These are phyloP conservation scores for Cottoperca gobio DNA, from an alignment of 2,797 vertebrate species.

Conservation along the genomic window DNA sequence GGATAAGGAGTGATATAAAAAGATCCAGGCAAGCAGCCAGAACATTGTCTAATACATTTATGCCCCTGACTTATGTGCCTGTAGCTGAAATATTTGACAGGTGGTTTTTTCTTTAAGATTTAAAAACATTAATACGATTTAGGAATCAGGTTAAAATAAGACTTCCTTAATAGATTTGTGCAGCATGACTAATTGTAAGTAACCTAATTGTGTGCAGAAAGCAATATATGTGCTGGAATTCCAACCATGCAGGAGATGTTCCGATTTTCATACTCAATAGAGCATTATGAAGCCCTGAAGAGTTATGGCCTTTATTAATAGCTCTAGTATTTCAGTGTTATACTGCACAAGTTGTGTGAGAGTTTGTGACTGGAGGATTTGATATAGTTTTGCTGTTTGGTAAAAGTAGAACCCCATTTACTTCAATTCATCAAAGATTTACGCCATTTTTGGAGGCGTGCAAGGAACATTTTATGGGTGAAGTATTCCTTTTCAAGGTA, in stretches of 20 bases:
- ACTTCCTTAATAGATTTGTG: background rate
- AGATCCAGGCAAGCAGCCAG: constrained; percentile 9
- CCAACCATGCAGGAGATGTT: background rate
- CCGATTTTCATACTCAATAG: constrained; percentile 1
- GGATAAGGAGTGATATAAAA: background rate
- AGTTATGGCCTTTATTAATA: background rate
- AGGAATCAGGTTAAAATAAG: background rate
- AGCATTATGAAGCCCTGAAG: background rate
- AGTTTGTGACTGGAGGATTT: too few relatives aligned
- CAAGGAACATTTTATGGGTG: too few relatives aligned
- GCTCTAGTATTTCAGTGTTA: constrained; percentile 9
- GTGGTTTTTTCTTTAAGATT: constrained; percentile 1
- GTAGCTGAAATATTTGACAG: constrained; percentile 17
- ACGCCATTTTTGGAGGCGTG: too few relatives aligned
- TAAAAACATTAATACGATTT: background rate
- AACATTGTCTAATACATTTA: background rate
- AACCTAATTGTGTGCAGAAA: background rate
- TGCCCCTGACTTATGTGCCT: constrained; percentile 1
- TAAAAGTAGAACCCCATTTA: too few relatives aligned
- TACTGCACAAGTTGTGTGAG: too few relatives aligned
- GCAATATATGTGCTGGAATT: background rate
- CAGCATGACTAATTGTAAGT: background rate
- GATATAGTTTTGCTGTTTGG: too few relatives aligned
- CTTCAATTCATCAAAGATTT: too few relatives aligned
- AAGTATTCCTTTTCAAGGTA: background rate